These are phyloP conservation scores for Babylonia areolata DNA, from an alignment of 1,140 invertebrate genomes.

Conservation along the genomic window DNA sequence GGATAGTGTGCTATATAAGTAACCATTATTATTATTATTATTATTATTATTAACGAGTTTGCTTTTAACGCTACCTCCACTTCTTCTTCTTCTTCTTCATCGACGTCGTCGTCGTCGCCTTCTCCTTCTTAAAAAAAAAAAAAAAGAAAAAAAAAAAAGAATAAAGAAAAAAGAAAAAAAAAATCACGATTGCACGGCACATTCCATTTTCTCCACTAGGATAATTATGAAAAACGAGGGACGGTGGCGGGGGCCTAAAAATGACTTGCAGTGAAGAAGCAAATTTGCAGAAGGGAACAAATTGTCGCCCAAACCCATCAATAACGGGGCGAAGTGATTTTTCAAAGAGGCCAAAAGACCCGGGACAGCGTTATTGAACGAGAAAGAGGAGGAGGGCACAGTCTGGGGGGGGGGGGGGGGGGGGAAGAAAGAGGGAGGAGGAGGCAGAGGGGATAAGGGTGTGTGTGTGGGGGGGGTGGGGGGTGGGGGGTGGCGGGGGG, in stretches of 20 bases:
- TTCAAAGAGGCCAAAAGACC: neutral
- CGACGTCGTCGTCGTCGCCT: too few relatives aligned
- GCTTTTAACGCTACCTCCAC: too few relatives aligned
- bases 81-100: too few relatives aligned
- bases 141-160: too few relatives aligned
- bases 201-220: conserved; percentile 14
- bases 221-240: conserved; percentile 16
- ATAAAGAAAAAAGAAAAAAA: too few relatives aligned
- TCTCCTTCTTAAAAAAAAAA: too few relatives aligned
- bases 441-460: neutral
- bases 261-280: neutral
- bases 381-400: neutral
- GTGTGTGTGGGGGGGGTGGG: too few relatives aligned
- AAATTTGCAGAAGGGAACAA: conserved; percentile 12
- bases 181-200: neutral
- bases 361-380: neutral
- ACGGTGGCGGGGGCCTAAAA: neutral
- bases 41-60: too few relatives aligned
- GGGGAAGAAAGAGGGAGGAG: neutral
- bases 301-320: neutral
- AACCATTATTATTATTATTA: too few relatives aligned
- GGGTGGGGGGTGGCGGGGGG: too few relatives aligned
- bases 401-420: neutral
- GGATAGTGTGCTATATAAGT: too few relatives aligned
- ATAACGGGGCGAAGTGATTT: neutral